A percentile compares a stretch with the other conserved stretches of the same genome.
Evolutionary conservation across 2,888 invertebrate genomes (phyloP).

Genomic region (Lycocerus yunnanus): DNA sequence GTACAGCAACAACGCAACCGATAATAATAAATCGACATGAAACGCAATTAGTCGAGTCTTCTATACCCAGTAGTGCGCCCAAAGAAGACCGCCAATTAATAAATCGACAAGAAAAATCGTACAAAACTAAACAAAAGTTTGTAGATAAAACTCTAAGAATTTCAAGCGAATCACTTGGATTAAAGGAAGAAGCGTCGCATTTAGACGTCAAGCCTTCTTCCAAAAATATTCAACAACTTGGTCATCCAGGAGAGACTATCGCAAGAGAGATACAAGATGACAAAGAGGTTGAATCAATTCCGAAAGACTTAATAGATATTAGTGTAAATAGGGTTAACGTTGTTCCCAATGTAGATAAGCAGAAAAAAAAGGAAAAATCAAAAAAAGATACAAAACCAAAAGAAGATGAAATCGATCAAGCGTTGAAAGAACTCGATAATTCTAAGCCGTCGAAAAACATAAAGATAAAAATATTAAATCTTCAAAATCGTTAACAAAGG

Average conservation of each 20-base stretch:
- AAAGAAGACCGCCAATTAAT: slow-evolving; percentile 44
- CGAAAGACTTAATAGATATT: slow-evolving; percentile 43
- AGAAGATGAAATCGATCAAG: slow-evolving; percentile 57
- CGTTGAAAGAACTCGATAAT: slow-evolving; percentile 51
- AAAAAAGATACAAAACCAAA: slow-evolving; percentile 38
- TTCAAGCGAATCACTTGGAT: slow-evolving; percentile 44
- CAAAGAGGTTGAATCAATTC: slow-evolving; percentile 32
- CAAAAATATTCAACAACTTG: slow-evolving; percentile 39
- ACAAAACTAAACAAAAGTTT: slow-evolving; percentile 38
- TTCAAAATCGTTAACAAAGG: neutral
- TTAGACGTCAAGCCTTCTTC: slow-evolving; percentile 40
- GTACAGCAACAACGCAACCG: slow-evolving; percentile 46
- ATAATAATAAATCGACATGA: slow-evolving; percentile 32
- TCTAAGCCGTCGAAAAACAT: slow-evolving; percentile 18
- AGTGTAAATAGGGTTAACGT: slow-evolving; percentile 40
- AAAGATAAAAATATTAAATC: neutral
- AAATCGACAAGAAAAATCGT: slow-evolving; percentile 32
- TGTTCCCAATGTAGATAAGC: slow-evolving; percentile 46
- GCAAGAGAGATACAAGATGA: slow-evolving; percentile 41
- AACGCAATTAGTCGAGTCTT: slow-evolving; percentile 42
- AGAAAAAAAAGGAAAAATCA: slow-evolving; percentile 40
- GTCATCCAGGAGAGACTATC: slow-evolving; percentile 50
- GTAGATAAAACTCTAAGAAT: slow-evolving; percentile 40
- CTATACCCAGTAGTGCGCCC: slow-evolving; percentile 38
- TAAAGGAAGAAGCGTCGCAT: slow-evolving; percentile 47